A percentile compares a stretch with the other conserved stretches of the same genome.
Evolutionary conservation across 2,113 vertebrate species (phyloP).

Genomic region (Meles meles): DNA sequence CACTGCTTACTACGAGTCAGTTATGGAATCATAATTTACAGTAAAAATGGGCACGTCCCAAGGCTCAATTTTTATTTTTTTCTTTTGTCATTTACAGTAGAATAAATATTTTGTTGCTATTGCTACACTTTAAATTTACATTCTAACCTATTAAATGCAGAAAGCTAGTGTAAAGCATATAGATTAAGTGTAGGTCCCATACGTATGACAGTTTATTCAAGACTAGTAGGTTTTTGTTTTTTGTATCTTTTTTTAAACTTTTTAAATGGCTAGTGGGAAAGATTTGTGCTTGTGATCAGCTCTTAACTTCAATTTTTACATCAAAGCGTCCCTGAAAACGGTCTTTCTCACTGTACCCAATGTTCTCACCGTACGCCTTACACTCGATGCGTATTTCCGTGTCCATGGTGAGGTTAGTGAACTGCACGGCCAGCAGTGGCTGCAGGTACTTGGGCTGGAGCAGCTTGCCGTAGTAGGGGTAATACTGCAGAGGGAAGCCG

Average conservation of each 20-base stretch:
- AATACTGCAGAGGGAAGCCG: conserved; percentile 95
- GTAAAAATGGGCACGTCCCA: conserved; percentile 98
- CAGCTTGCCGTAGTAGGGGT: conserved; percentile 95
- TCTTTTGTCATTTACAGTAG: conserved; percentile 98
- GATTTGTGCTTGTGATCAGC: conserved; percentile 89
- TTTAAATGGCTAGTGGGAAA: conserved; percentile 83
- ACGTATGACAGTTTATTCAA: conserved; percentile 99
- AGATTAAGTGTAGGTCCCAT: conserved; percentile 99
- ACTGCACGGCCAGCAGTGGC: conserved; percentile 94
- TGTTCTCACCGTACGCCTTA: conserved; percentile 92
- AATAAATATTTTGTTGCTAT: conserved; percentile 99
- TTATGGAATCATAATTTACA: conserved; percentile 99
- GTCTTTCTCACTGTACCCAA: conserved; percentile 95
- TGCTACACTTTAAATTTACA: conserved; percentile 98
- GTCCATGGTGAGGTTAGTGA: conserved; percentile 89
- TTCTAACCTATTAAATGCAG: conserved; percentile 98
- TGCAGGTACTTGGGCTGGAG: conserved; percentile 95
- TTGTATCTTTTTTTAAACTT: conserved; percentile 80
- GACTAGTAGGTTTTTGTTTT: conserved; percentile 92
- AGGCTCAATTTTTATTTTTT: conserved; percentile 92
- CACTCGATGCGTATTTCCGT: conserved; percentile 93
- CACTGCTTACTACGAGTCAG: conserved; percentile 96
- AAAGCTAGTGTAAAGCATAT: conserved; percentile 99
- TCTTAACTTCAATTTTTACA: conserved; percentile 91
- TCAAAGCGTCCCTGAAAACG: conserved; percentile 99